A percentile compares a stretch with the other conserved stretches of the same genome.
Evolutionary conservation across 2,888 invertebrate genomes (phyloP).

Genomic region (Acronicta leporina): DNA sequence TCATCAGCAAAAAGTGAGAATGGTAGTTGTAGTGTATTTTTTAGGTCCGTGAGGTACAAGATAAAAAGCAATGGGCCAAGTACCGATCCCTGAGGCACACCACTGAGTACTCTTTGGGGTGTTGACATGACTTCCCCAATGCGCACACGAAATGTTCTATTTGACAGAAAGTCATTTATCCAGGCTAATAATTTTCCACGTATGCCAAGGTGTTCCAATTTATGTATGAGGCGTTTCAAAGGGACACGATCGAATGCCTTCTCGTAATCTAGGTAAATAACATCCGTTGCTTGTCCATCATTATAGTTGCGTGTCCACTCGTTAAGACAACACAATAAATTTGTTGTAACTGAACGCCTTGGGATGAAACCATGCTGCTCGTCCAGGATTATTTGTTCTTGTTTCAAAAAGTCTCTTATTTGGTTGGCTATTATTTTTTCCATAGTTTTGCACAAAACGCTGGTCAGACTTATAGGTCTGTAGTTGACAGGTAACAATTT

Average conservation of each 20-base stretch:
- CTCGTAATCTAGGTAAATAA: conserved; percentile 1
- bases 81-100: no score
- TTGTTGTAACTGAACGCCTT: not conserved
- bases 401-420: not conserved
- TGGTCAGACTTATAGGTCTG: not conserved
- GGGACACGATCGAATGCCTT: not conserved
- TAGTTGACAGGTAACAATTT: conserved; percentile 2
- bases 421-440: not conserved
- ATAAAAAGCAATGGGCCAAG: not conserved
- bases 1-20: not conserved
- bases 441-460: no score
- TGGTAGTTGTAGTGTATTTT: not conserved
- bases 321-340: not conserved
- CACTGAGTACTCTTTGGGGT: not conserved
- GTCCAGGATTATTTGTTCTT: conserved; percentile 1
- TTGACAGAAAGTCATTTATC: not conserved
- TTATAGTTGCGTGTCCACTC: not conserved
- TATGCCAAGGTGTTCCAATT: not conserved
- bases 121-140: not conserved
- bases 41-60: conserved; percentile 1
- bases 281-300: not conserved
- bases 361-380: conserved; percentile 2
- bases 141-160: conserved; percentile 1
- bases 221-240: not conserved
- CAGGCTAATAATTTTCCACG: not conserved